Conservation (phyloP, 2,888 invertebrate species). For the Chloroclystis v-ata region DNA sequence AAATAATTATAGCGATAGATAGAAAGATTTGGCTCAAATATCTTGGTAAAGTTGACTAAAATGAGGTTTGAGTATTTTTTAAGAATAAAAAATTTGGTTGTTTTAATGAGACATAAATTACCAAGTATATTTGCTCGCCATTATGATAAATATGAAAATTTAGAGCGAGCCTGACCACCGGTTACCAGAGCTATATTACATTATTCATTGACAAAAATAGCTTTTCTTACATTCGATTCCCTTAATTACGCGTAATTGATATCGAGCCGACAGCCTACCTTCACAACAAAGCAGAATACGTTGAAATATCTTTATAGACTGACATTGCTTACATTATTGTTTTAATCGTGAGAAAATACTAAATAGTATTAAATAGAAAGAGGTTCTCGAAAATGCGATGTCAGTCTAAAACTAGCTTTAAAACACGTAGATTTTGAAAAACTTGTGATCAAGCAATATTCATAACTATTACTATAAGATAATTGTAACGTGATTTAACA, state of each 20-base stretch:
- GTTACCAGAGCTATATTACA: conserved; percentile 59
- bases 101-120: conserved; percentile 2
- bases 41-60: conserved; percentile 7
- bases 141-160: conserved; percentile 25
- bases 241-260: conserved; percentile 66
- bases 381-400: too few relatives aligned
- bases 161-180: conserved; percentile 61
- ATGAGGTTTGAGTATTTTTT: neutral
- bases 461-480: conserved; percentile 3
- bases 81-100: neutral
- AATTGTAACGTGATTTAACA: conserved; percentile 11
- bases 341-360: too few relatives aligned
- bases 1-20: conserved; percentile 37
- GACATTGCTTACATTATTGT: neutral
- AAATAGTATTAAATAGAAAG: too few relatives aligned
- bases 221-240: conserved; percentile 60
- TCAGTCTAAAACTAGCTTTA: conserved; percentile 6
- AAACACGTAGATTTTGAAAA: conserved; percentile 19
- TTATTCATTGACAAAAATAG: conserved; percentile 74
- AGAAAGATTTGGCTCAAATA: conserved; percentile 30
- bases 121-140: conserved; percentile 8
- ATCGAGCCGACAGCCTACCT: conserved; percentile 58
- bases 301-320: conserved; percentile 10
- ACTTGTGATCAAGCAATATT: conserved; percentile 16
- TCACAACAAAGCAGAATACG: conserved; percentile 32